A percentile compares a stretch with the other conserved stretches of the same genome.
phyloP scores from a whole-genome alignment of 1,140 invertebrate genomes.

The Colletes gigas region DNA sequence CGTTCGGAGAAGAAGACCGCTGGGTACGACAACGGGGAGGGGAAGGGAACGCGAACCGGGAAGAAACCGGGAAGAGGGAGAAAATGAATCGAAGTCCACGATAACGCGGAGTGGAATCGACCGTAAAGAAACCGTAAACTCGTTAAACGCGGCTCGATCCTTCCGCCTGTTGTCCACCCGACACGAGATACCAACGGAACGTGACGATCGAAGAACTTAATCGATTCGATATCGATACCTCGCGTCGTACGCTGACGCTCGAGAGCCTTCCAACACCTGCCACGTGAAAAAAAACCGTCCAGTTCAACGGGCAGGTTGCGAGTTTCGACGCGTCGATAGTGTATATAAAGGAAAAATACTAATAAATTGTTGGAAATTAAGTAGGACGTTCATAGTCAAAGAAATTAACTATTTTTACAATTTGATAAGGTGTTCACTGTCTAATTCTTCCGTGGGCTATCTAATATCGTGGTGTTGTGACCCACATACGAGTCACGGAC shows the following conservation, averaged over 20 bases:
- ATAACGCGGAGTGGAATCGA: background rate
- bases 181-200: background rate
- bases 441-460: no score
- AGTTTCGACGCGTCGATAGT: no score
- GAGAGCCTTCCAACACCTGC: background rate
- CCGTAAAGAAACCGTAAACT: constrained; percentile 1
- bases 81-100: background rate
- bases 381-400: no score
- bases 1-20: constrained; percentile 26
- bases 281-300: no score
- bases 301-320: no score
- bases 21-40: background rate
- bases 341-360: no score
- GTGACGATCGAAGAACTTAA: background rate
- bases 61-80: background rate
- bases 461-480: no score
- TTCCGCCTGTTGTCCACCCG: background rate
- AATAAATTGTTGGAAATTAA: no score
- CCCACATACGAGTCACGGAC: no score
- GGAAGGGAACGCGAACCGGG: background rate
- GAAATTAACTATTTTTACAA: no score
- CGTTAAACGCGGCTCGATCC: constrained; percentile 18
- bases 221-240: background rate
- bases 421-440: no score
- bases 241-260: background rate